These are phyloP conservation scores for Bolinopsis microptera DNA, from an alignment of 37 sponge, comb jelly and placozoan species.

Conservation along the genomic window DNA sequence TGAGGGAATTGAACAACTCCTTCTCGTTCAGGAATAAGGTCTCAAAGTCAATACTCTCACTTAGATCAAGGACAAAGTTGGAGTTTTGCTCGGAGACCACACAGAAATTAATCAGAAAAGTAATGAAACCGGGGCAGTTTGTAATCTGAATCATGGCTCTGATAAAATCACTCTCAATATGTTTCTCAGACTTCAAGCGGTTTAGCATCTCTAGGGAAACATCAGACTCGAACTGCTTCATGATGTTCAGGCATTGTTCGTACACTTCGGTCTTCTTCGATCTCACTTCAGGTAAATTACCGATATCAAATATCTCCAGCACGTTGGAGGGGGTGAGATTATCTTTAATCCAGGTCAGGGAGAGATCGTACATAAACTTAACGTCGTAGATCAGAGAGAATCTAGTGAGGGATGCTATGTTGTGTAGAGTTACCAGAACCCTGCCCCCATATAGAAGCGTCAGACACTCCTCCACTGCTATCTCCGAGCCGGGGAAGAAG, in stretches of 20 bases:
- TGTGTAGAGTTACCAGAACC: background rate
- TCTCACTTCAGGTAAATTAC: background rate
- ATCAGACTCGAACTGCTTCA: background rate
- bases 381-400: conserved; percentile 4
- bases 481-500: background rate
- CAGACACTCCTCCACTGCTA: background rate
- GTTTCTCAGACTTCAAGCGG: background rate
- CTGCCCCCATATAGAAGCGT: background rate
- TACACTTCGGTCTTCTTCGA: background rate
- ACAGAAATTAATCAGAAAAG: background rate
- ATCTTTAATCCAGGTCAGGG: background rate
- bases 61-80: background rate
- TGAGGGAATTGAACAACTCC: background rate
- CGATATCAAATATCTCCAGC: background rate
- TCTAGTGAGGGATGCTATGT: background rate
- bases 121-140: background rate
- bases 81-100: background rate
- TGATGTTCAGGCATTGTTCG: background rate
- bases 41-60: background rate
- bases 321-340: background rate
- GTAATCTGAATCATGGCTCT: background rate
- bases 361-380: background rate
- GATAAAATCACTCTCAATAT: background rate
- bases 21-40: background rate
- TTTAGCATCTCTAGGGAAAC: background rate